Evolutionary conservation across 1,140 invertebrate genomes (phyloP).

Genomic region (Ooceraea biroi): DNA sequence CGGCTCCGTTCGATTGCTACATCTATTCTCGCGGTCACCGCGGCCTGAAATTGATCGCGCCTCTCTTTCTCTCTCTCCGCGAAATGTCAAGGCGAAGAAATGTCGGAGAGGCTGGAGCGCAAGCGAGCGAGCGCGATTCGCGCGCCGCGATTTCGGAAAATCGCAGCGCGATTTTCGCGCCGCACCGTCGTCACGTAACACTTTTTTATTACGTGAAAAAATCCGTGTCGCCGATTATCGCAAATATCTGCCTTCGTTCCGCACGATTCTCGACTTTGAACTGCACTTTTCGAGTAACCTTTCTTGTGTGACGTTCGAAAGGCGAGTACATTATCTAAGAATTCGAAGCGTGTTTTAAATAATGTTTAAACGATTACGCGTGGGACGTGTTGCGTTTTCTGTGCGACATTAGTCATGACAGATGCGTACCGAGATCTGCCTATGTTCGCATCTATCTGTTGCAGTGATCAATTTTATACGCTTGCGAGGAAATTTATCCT

Average conservation of each 20-base stretch:
- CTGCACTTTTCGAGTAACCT: neutral
- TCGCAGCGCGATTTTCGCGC: constrained; percentile 24
- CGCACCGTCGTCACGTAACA: constrained; percentile 22
- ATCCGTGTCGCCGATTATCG: constrained; percentile 50
- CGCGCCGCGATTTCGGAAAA: constrained; percentile 14
- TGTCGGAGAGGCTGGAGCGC: neutral
- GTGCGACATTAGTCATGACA: neutral
- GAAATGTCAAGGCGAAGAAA: constrained; percentile 57
- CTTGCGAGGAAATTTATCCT: neutral
- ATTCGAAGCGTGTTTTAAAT: neutral
- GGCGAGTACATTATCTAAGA: neutral
- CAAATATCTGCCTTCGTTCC: neutral
- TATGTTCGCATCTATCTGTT: neutral
- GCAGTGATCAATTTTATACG: neutral
- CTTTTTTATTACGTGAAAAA: constrained; percentile 55
- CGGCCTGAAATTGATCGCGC: constrained; percentile 53
- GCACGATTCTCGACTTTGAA: constrained; percentile 42
- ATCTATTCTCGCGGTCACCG: constrained; percentile 51
- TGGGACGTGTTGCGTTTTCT: neutral
- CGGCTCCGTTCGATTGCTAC: constrained; percentile 26
- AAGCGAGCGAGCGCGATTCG: neutral
- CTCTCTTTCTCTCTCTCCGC: constrained; percentile 16
- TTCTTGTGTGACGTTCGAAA: neutral
- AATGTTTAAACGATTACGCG: neutral
- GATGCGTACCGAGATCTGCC: neutral